These are phyloP conservation scores for Tupiocoris notatus DNA, from an alignment of 2,888 invertebrate species.

Conservation along the genomic window DNA sequence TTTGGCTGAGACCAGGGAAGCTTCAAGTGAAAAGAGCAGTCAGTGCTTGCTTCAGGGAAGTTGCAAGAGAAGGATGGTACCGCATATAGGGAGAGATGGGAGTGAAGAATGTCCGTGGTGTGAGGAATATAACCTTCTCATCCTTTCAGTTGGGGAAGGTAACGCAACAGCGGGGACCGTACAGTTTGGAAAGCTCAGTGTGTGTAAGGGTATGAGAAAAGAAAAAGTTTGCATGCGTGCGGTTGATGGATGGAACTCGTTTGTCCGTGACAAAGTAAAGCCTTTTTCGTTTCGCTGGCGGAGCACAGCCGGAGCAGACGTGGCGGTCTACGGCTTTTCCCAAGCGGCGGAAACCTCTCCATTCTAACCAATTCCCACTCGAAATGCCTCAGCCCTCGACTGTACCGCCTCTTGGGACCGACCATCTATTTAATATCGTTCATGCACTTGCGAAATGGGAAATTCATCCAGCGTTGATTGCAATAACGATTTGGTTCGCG, in stretches of 20 bases:
- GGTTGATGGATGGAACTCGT: slow-evolving; percentile 42
- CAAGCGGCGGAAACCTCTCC: background rate
- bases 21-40: slow-evolving; percentile 29
- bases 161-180: no score
- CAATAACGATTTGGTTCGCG: no score
- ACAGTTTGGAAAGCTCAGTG: background rate
- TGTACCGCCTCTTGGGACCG: background rate
- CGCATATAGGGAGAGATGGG: no score
- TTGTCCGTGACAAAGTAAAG: slow-evolving; percentile 42
- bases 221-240: slow-evolving; percentile 43
- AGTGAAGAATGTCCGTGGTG: background rate
- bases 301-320: background rate
- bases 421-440: background rate
- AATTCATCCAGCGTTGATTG: background rate
- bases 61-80: background rate
- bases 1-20: background rate
- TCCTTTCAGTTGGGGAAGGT: background rate
- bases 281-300: slow-evolving; percentile 24
- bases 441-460: background rate
- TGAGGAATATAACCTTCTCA: background rate
- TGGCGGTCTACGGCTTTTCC: background rate
- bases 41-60: background rate
- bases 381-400: background rate
- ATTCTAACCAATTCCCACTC: background rate
- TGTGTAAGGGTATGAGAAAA: background rate